A percentile compares a stretch with the other conserved stretches of the same genome.
These are phyloP conservation scores for Aleiodes testaceus DNA, from an alignment of 2,888 invertebrate genomes.

Conservation along the genomic window DNA sequence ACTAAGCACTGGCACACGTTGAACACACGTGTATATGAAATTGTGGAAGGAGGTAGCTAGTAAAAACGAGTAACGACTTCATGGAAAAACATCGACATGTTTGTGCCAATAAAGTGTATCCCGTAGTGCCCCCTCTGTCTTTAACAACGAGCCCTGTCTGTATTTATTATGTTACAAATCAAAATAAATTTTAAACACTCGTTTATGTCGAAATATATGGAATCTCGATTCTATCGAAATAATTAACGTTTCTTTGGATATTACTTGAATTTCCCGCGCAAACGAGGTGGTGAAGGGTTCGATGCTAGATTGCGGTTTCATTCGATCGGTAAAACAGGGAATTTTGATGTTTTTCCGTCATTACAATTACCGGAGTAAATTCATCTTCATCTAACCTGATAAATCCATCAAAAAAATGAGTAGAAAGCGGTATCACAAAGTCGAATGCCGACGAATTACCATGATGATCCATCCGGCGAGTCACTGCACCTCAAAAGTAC, in stretches of 20 bases:
- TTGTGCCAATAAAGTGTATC: constrained; percentile 28
- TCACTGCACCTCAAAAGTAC: constrained; percentile 30
- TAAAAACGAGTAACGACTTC: constrained; percentile 51
- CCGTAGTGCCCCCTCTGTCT: background rate
- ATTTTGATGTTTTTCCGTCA: no score
- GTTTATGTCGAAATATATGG: no score
- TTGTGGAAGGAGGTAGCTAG: constrained; percentile 49
- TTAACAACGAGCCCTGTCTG: background rate
- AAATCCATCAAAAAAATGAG: constrained; percentile 9
- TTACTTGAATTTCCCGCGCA: no score
- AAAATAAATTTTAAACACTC: background rate
- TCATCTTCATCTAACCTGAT: constrained; percentile 2
- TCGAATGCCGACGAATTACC: background rate
- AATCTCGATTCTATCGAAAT: no score
- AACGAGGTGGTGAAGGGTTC: no score
- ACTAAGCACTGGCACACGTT: constrained; percentile 42
- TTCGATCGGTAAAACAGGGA: no score
- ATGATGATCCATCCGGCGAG: constrained; percentile 51
- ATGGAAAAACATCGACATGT: constrained; percentile 43
- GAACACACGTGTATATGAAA: constrained; percentile 42
- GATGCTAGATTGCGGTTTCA: no score
- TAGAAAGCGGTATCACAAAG: constrained; percentile 11
- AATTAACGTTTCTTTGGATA: no score
- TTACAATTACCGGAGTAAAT: no score
- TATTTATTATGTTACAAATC: constrained; percentile 20